Percentiles rank a stretch among this genome's conserved stretches.
Conservation (phyloP, 1,140 invertebrate genomes). For the Listronotus oregonensis region DNA sequence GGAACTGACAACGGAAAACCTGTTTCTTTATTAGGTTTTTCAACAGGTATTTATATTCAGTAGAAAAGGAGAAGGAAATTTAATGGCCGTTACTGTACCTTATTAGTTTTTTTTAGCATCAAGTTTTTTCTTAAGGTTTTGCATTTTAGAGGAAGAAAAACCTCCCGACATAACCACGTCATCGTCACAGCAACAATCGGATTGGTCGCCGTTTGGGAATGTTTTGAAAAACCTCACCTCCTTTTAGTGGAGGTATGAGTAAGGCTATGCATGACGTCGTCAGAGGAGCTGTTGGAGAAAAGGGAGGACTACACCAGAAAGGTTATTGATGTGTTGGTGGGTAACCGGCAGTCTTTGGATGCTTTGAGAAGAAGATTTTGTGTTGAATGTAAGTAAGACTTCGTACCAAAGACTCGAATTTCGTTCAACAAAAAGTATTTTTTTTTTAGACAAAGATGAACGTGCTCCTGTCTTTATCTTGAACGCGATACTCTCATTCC, state of each 20-base stretch:
- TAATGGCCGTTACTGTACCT: no score
- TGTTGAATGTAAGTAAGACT: conserved; percentile 51
- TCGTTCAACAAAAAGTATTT: no score
- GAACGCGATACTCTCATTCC: conserved; percentile 85
- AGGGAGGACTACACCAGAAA: conserved; percentile 83
- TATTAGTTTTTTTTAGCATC: not conserved
- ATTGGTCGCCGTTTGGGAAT: conserved; percentile 81
- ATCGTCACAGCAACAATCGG: conserved; percentile 68
- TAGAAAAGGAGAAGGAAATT: no score
- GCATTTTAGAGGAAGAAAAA: conserved; percentile 37
- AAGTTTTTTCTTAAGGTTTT: not conserved
- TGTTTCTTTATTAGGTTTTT: no score
- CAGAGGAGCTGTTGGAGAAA: conserved; percentile 79
- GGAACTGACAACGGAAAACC: no score
- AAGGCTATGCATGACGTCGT: conserved; percentile 72
- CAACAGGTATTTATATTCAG: no score
- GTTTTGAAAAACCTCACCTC: conserved; percentile 77
- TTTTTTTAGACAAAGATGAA: conserved; percentile 40
- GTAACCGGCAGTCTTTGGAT: conserved; percentile 82
- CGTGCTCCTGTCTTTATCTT: conserved; percentile 70
- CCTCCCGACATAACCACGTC: conserved; percentile 38
- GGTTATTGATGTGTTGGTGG: conserved; percentile 84
- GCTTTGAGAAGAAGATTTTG: conserved; percentile 73
- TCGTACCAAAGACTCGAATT: no score
- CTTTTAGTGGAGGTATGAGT: conserved; percentile 53